Evolutionary conservation across 1,140 invertebrate genomes (phyloP).

Genomic region (Helicoverpa armigera): DNA sequence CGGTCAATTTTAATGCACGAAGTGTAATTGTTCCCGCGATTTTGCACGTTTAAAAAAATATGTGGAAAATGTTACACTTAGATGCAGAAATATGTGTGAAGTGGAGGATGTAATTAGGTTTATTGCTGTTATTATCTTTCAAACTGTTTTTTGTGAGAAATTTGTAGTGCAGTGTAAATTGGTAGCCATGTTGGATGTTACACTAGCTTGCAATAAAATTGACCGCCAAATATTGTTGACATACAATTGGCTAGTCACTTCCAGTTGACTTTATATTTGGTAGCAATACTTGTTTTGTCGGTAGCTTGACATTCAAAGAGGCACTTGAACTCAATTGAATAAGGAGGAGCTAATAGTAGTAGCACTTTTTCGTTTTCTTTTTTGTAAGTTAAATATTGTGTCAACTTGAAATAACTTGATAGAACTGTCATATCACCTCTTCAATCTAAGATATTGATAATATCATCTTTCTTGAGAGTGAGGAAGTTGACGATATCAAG

Average conservation of each 20-base stretch:
- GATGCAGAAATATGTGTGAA: constrained; percentile 6
- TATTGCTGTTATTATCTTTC: constrained; percentile 5
- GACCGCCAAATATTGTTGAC: too few species aligned
- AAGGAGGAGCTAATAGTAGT: too few species aligned
- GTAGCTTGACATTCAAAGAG: constrained; percentile 20
- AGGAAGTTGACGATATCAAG: too few species aligned
- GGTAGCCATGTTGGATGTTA: background rate
- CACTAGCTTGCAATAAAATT: background rate
- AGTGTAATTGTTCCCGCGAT: background rate
- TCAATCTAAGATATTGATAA: too few species aligned
- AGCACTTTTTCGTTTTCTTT: too few species aligned
- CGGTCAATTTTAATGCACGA: background rate
- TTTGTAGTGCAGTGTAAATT: constrained; percentile 9
- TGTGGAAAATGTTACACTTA: background rate
- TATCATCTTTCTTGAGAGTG: too few species aligned
- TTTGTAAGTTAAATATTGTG: too few species aligned
- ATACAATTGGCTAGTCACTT: constrained; percentile 9
- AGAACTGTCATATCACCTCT: too few species aligned
- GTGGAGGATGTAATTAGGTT: background rate
- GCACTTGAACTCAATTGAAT: constrained; percentile 16
- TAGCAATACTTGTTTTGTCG: constrained; percentile 9
- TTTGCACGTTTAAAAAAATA: background rate
- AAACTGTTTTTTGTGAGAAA: background rate
- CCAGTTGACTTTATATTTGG: background rate
- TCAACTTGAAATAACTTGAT: too few species aligned